phyloP scores from a whole-genome alignment of 2,888 invertebrate species.

The Zygaena filipendulae region DNA sequence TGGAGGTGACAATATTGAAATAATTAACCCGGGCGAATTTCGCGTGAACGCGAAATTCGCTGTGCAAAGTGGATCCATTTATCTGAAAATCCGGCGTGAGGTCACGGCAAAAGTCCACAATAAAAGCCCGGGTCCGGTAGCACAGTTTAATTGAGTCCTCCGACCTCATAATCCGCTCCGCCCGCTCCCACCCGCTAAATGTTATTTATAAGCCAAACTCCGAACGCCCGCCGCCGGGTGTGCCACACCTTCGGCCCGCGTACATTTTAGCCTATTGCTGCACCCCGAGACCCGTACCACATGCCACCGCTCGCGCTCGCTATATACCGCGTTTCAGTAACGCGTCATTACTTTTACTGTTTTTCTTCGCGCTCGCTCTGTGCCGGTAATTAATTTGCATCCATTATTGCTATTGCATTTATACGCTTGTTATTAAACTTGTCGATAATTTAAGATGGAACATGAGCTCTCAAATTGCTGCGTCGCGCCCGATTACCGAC shows the following conservation, averaged over 20 bases:
- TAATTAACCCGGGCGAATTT: too few species aligned
- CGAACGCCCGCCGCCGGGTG: constrained; percentile 24
- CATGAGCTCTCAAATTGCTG: constrained; percentile 55
- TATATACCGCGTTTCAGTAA: constrained; percentile 27
- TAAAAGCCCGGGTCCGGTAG: constrained; percentile 60
- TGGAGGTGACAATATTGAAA: too few species aligned
- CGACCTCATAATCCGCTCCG: constrained; percentile 62
- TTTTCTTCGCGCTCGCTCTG: constrained; percentile 44
- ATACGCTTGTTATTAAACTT: constrained; percentile 62
- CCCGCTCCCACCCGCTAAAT: constrained; percentile 55
- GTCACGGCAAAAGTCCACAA: constrained; percentile 61
- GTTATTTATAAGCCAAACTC: constrained; percentile 62
- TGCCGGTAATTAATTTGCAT: constrained; percentile 52
- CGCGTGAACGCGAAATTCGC: too few species aligned
- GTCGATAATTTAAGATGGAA: constrained; percentile 63
- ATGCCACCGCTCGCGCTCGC: constrained; percentile 13
- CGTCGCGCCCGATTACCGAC: constrained; percentile 44
- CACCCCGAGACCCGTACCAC: too few species aligned
- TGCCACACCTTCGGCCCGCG: constrained; percentile 31
- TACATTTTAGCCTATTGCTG: constrained; percentile 48
- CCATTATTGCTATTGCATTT: constrained; percentile 54
- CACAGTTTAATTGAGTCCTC: constrained; percentile 66
- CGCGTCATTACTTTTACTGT: constrained; percentile 44
- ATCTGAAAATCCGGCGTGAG: constrained; percentile 58
- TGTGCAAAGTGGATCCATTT: constrained; percentile 58